Base-by-base conservation (phyloP, 2,113 vertebrate species). In the Leptocoma aspasia region DNA sequence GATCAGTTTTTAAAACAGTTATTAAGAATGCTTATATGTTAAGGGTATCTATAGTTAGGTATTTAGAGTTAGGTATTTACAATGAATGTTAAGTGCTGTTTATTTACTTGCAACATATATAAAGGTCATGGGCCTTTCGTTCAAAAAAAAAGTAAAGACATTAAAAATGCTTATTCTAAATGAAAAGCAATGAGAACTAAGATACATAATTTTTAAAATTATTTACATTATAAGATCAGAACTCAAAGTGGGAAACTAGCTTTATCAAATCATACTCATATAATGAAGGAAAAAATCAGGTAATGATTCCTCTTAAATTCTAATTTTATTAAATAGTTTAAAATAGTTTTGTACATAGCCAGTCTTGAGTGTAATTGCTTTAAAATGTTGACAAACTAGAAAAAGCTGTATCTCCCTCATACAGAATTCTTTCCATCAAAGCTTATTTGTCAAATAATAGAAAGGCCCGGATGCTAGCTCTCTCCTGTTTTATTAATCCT, bases 131-230 rank as follows among this genome's bases (percentile, higher is more conserved):
- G 3, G 2, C 1, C 15, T 47, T 56, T 42, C 9, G 35, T 54
- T 44, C 0, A 10, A 30, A 47, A 77, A 64, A 71, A 42, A n/a
- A 4, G 3, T 20, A 9, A 83, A 33, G 2, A 45, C 1, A 0
- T 88, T 42, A 41, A 41, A 79, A 81, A 56, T 39, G 3, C 4
- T 54, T 68, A 47, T 42, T 64, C 12, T 60, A 35, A 82, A 44
- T 76, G 23, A 54, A 84, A 78, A 82, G 4, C 16, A 64, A n/a
- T 37, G 7, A 83, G 8, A 84, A 50, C 17, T 76, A 53, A 75
- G 78, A 59, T 37, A 9, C 24, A 30, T 54, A 4, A 1, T 19
- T 71, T 35, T 15, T 28, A n/a, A 72, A 20, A 6, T 23, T 82
- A 27, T 79, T 44, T 65, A 33, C 6, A 17, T 47, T 21, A 23